Conservation (phyloP, 2,113 vertebrate species). For the Acrocephalus kingi region DNA sequence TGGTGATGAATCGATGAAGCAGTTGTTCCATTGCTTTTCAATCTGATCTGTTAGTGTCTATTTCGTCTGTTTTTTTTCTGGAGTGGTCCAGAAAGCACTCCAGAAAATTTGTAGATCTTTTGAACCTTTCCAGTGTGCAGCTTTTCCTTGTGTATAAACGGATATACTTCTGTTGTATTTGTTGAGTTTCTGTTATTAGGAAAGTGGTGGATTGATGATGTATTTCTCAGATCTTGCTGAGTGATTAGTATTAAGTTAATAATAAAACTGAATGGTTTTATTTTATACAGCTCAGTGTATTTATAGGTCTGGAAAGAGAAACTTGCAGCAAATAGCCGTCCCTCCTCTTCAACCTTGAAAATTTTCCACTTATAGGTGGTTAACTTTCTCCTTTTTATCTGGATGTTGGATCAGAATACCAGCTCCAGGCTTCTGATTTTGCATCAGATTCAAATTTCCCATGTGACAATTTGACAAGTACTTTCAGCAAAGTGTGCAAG, state of each 20-base stretch:
- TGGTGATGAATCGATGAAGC: neutral
- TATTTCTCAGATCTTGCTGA: neutral
- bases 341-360: slow-evolving; percentile 14
- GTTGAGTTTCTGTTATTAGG: neutral
- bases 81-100: neutral
- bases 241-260: neutral
- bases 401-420: neutral
- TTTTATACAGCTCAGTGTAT: neutral
- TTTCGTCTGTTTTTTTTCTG: neutral
- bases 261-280: neutral
- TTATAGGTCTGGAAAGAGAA: neutral
- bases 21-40: neutral
- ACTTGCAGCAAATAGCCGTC: neutral
- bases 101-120: neutral
- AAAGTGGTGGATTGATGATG: neutral
- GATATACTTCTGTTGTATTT: neutral
- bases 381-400: slow-evolving; percentile 24
- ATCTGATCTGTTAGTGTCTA: neutral
- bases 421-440: slow-evolving; percentile 11
- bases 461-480: neutral
- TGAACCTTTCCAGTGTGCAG: neutral
- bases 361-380: slow-evolving; percentile 9
- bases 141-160: neutral
- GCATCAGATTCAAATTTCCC: neutral
- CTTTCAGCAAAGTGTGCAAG: neutral